A percentile compares a stretch with the other conserved stretches of the same genome.
These are phyloP conservation scores for Syrmaticus mikado DNA, from an alignment of 2,113 vertebrate species.

Conservation along the genomic window DNA sequence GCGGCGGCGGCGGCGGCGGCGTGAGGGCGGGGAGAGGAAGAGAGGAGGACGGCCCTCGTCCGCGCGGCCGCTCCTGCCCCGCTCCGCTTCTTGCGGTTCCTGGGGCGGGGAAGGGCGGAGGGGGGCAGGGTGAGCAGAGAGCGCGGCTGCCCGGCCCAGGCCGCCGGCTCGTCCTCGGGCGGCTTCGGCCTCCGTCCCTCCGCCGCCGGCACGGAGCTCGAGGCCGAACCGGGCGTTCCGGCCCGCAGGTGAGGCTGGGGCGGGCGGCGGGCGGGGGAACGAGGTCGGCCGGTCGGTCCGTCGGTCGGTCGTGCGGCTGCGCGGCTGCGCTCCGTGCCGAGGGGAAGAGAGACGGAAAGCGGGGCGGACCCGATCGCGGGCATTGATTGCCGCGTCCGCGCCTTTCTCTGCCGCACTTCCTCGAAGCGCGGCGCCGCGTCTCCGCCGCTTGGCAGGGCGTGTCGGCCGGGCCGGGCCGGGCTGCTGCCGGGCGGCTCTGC, in stretches of 20 bases:
- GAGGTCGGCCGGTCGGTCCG: no score
- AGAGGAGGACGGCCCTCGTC: no score
- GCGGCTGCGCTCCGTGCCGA: neutral
- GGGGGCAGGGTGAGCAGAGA: no score
- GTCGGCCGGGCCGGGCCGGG: neutral
- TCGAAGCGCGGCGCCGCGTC: neutral
- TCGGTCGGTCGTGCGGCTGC: no score
- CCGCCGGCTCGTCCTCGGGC: neutral
- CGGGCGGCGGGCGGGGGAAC: neutral
- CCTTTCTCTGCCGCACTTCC: neutral
- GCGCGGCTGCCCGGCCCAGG: no score
- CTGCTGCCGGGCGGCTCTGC: neutral
- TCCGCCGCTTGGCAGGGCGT: neutral
- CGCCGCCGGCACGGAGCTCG: neutral
- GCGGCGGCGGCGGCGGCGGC: neutral
- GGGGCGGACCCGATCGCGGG: neutral
- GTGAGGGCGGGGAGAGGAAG: neutral
- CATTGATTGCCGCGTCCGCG: neutral
- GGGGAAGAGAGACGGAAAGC: neutral
- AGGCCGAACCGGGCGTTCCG: neutral
- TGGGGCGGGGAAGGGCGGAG: no score
- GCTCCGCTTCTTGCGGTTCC: no score
- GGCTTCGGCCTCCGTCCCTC: neutral
- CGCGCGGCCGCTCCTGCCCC: no score
- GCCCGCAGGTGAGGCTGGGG: constrained; percentile 36